Base-by-base conservation (phyloP, 2,888 invertebrate genomes). In the Augiades crinisus region DNA sequence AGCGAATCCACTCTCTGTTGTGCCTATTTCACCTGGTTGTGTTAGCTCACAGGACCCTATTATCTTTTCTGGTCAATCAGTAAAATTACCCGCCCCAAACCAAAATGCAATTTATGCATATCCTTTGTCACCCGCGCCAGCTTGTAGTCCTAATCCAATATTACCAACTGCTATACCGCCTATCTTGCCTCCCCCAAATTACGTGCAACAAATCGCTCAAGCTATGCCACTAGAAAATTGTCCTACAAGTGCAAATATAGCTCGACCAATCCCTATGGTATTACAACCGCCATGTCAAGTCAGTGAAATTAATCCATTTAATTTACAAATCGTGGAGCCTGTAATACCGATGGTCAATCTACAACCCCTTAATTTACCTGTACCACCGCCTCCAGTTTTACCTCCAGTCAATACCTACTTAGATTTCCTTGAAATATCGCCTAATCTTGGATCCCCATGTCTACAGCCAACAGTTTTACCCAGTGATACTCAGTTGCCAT, bases 401-500 rank as follows among this genome's bases (percentile, higher is more conserved):
- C 47, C 60, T 14, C 37, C 44, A 22, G 47, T 50, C 5, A 54
- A 53, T 31, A 30, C 36, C 1, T 45, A 45, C 22, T 41, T 51
- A 5, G 46, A 43, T 10, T 40, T n/a, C 16, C 21, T 54, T 6
- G 58, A 62, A 12, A 37, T 49, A 14, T 41, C 34, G 22, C 21
- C 17, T n/a, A 54, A 53, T 47, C 36, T 38, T 50, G 47, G 21
- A 19, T 37, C 12, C 5, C 10, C 30, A 6, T 31, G 6, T 22
- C 6, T 13, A 8, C 17, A n/a, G n/a, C n/a, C 59, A 2, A 33
- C 51, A 5, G 16, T 47, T 3, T 24, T 56, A 13, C n/a, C n/a
- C n/a, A 55, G 27, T 43, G 52, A 55, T 8, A 24, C 44, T 22
- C 56, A 57, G 6, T 44, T 58, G 19, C 80, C 82, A 1, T 57